A percentile compares a stretch with the other conserved stretches of the same genome.
phyloP scores from a whole-genome alignment of 2,113 vertebrate genomes.

The Triplophysa dalaica region DNA sequence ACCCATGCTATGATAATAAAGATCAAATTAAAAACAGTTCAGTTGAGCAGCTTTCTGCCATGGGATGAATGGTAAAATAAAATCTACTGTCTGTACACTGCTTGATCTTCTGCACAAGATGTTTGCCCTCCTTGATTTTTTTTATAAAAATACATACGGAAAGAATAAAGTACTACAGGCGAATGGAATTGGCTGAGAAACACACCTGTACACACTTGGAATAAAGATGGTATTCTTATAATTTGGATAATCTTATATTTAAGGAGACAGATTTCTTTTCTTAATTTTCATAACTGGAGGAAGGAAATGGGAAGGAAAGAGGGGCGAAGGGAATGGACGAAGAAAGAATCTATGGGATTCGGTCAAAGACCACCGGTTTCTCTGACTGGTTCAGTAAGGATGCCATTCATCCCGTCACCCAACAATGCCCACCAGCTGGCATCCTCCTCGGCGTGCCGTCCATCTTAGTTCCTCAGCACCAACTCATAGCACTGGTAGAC shows the following conservation, averaged over 20 bases:
- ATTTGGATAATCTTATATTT: neutral
- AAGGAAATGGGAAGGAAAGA: slow-evolving; percentile 2
- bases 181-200: neutral
- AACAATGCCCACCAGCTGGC: neutral
- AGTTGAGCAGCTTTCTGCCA: neutral
- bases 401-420: neutral
- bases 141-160: neutral
- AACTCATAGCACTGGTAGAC: slow-evolving; percentile 90
- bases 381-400: slow-evolving; percentile 9
- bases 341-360: slow-evolving; percentile 14
- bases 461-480: slow-evolving; percentile 89
- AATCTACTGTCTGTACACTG: neutral
- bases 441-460: neutral
- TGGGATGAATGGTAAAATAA: neutral
- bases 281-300: neutral
- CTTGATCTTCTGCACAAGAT: neutral
- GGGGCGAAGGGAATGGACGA: slow-evolving; percentile 4
- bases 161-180: neutral
- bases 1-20: neutral
- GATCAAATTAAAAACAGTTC: slow-evolving; percentile 8
- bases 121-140: neutral
- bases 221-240: slow-evolving; percentile 8
- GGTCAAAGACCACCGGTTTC: slow-evolving; percentile 2
- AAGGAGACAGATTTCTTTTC: neutral
- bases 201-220: neutral